Evolutionary conservation across 2,888 invertebrate species (phyloP).

Genomic region (Eupithecia subfuscata): DNA sequence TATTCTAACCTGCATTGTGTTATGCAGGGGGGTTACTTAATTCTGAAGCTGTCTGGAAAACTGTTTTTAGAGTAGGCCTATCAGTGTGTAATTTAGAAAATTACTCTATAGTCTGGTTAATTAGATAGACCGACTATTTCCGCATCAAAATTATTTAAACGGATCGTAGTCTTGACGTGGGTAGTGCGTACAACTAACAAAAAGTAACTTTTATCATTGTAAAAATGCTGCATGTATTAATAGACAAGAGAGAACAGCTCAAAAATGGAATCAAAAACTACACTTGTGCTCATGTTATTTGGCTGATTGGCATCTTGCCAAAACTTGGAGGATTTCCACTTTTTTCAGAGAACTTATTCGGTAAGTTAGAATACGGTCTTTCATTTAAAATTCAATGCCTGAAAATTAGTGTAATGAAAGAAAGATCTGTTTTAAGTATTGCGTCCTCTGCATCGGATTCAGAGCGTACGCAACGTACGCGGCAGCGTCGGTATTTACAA

Average conservation of each 20-base stretch:
- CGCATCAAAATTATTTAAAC: background rate
- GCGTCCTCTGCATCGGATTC: no score
- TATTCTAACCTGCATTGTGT: no score
- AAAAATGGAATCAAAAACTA: constrained; percentile 36
- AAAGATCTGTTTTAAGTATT: no score
- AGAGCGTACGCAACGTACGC: no score
- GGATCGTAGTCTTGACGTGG: background rate
- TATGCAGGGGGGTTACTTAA: no score
- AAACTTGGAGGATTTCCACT: constrained; percentile 49
- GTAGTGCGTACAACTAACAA: background rate
- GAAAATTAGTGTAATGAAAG: background rate
- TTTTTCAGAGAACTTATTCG: constrained; percentile 38
- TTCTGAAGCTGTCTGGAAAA: no score
- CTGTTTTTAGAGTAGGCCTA: background rate
- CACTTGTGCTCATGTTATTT: constrained; percentile 48
- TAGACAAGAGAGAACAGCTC: background rate
- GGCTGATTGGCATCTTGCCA: constrained; percentile 51
- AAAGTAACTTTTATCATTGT: background rate
- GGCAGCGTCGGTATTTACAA: no score
- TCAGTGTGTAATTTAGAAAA: background rate
- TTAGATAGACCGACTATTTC: background rate
- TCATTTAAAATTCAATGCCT: background rate
- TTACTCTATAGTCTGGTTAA: background rate
- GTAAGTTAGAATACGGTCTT: constrained; percentile 43
- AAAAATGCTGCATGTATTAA: constrained; percentile 16